phyloP scores from a whole-genome alignment of 2,888 invertebrate genomes.

The Caenorhabditis uteleia region DNA sequence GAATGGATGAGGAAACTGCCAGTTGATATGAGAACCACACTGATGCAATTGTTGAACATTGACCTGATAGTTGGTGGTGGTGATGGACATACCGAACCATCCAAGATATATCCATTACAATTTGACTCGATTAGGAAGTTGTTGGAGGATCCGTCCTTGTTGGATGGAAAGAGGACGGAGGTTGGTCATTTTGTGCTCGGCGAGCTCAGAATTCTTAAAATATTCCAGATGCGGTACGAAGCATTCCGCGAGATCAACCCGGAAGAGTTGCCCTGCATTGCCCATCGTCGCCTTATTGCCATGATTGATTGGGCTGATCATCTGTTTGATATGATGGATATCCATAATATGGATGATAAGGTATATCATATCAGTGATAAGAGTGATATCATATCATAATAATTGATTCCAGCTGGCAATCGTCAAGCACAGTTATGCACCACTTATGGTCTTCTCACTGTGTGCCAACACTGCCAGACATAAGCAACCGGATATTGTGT shows the following conservation, averaged over 20 bases:
- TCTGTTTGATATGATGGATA: slow-evolving; percentile 65
- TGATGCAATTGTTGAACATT: slow-evolving; percentile 67
- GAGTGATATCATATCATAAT: no score
- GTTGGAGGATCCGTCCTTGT: slow-evolving; percentile 61
- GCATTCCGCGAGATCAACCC: slow-evolving; percentile 59
- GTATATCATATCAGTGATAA: no score
- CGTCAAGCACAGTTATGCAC: slow-evolving; percentile 64
- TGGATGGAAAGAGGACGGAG: slow-evolving; percentile 68
- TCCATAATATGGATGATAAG: slow-evolving; percentile 65
- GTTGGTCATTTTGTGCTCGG: no score
- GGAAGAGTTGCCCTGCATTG: slow-evolving; percentile 61
- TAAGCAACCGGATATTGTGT: slow-evolving; percentile 51
- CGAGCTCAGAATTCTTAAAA: no score
- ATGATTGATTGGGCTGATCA: slow-evolving; percentile 68
- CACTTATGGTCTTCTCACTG: slow-evolving; percentile 59
- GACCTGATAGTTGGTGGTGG: slow-evolving; percentile 61
- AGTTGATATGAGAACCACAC: slow-evolving; percentile 67
- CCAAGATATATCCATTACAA: slow-evolving; percentile 61
- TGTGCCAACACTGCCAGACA: slow-evolving; percentile 41
- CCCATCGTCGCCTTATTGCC: slow-evolving; percentile 64
- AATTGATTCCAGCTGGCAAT: no score
- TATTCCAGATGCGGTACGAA: slow-evolving; percentile 66
- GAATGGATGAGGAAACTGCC: slow-evolving; percentile 68
- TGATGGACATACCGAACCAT: slow-evolving; percentile 46
- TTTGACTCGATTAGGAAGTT: slow-evolving; percentile 56